Evolutionary conservation across 2,888 invertebrate genomes (phyloP), one percentile per base, ranked within the genome.

Genomic region (Seira musarum): DNA sequence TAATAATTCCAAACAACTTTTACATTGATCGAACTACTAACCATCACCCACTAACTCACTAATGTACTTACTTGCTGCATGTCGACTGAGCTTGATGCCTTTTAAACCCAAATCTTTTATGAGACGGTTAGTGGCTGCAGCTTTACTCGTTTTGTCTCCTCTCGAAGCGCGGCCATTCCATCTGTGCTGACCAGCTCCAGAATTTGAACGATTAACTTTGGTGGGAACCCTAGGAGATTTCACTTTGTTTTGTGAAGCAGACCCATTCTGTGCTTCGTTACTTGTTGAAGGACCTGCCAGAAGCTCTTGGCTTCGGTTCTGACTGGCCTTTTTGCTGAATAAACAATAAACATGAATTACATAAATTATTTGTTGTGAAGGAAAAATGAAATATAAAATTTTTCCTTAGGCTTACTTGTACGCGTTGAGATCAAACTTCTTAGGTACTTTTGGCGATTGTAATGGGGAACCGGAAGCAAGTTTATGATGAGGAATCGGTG

Each of bases 41-140:
- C n/a, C n/a, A n/a, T n/a, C n/a, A n/a, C n/a, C n/a, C n/a, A n/a
- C n/a, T n/a, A n/a, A n/a, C n/a, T n/a, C n/a, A n/a, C n/a, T n/a
- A n/a, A n/a, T n/a, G n/a, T n/a, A n/a, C 82, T 85, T 83, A 86
- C 86, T 86, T 83, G 85, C 83, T 13, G 86, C 84, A 74, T 80
- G 85, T 61, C 84, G 72, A 17, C 85, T 85, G 5, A 85, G 79
- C 71, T 85, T 85, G 67, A 83, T 84, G 24, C 85, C 79, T 68
- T 86, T 86, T 2, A 83, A 74, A 17, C 69, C 76, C 35, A 83
- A 46, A 13, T 81, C 82, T 78, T 79, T 84, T 17, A 67, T 77
- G 46, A 77, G 22, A 22, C 77, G 70, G 21, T 70, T 25, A 19
- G 77, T 70, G 17, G 65, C 70, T 17, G 77, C 72, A 17, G 25